A percentile compares a stretch with the other conserved stretches of the same genome.
phyloP scores from a whole-genome alignment of 2,113 vertebrate species.

The Petroica traversi region DNA sequence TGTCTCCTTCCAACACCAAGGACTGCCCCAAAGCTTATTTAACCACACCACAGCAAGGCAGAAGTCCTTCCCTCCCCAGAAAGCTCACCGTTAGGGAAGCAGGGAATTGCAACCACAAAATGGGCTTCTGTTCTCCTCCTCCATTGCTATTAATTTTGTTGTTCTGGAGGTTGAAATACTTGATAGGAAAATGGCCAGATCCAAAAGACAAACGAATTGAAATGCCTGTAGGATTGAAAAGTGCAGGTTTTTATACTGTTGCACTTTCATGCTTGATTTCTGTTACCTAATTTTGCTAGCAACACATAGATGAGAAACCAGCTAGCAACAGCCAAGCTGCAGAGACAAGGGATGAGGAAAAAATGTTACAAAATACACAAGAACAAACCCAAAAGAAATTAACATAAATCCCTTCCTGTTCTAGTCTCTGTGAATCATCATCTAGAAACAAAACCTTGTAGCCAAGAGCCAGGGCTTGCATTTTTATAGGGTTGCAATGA shows the following conservation, averaged over 20 bases:
- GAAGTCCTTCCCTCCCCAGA: neutral
- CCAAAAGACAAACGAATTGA: neutral
- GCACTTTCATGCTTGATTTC: neutral
- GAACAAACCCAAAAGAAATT: neutral
- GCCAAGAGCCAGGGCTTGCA: neutral
- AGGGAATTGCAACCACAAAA: neutral
- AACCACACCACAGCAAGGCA: neutral
- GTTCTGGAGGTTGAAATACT: fast-evolving
- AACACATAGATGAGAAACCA: neutral
- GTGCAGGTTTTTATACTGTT: neutral
- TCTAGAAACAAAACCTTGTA: neutral
- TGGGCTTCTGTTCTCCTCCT: neutral
- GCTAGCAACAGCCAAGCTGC: neutral
- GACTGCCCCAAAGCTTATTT: neutral
- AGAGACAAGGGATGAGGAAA: neutral
- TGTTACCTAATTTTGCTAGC: neutral
- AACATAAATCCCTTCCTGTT: neutral
- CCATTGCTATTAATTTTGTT: neutral
- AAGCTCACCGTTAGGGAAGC: neutral
- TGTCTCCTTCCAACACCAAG: neutral
- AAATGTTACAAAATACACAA: neutral
- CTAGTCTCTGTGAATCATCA: fast-evolving
- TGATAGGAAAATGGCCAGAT: neutral
- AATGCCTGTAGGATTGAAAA: neutral
- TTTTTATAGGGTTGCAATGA: neutral